Conservation (phyloP, 2,888 invertebrate species). For the Lysandra bellargus region DNA sequence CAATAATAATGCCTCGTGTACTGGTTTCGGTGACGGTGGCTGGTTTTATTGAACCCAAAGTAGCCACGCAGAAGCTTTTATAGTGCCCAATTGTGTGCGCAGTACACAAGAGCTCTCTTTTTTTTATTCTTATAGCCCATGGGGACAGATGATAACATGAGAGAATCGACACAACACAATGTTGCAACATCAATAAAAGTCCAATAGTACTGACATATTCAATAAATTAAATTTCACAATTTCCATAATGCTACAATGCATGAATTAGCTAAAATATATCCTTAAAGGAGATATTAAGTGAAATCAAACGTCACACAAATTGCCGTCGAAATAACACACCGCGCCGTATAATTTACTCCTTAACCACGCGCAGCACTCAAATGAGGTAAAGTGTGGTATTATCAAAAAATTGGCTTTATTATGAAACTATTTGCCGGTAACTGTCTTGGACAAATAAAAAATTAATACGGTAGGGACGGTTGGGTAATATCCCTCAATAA, state of each 20-base stretch:
- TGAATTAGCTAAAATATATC: conserved; percentile 42
- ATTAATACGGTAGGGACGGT: conserved; percentile 66
- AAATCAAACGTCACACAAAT: conserved; percentile 68
- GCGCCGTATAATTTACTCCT: conserved; percentile 64
- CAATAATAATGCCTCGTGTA: neutral
- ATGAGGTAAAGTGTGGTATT: conserved; percentile 59
- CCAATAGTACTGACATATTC: neutral
- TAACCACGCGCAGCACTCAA: conserved; percentile 57
- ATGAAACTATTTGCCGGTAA: conserved; percentile 70
- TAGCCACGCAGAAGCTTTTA: neutral
- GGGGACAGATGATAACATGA: too few species aligned
- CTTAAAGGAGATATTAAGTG: conserved; percentile 64
- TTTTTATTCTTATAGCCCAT: too few species aligned
- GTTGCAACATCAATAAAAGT: too few species aligned
- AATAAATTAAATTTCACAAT: neutral
- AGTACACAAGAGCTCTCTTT: too few species aligned
- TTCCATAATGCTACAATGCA: conserved; percentile 4
- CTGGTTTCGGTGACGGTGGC: too few species aligned
- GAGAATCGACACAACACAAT: too few species aligned
- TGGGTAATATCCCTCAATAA: conserved; percentile 61
- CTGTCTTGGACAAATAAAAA: conserved; percentile 76
- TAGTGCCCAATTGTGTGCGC: neutral
- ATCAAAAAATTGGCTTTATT: conserved; percentile 79
- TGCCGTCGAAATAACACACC: conserved; percentile 69
- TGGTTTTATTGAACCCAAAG: too few species aligned